Evolutionary conservation across 1,140 invertebrate species (phyloP), one percentile per base, ranked within the genome.

Genomic region (Brachionus manjavacas): DNA sequence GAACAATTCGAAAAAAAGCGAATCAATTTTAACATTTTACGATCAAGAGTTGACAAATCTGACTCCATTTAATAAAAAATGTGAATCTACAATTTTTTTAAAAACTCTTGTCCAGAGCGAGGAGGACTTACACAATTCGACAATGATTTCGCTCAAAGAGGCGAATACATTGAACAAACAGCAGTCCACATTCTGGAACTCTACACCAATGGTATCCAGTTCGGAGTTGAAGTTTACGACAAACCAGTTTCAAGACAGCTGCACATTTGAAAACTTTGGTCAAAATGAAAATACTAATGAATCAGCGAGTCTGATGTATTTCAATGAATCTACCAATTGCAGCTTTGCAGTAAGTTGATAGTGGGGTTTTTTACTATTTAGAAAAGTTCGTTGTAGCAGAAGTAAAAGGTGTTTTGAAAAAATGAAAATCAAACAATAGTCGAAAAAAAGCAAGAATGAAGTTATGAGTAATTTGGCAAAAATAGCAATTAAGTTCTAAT

Each of bases 241-340:
- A 4, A 76, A 23, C 14, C 43, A 46, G 20, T 76, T 76, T 28
- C 72, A 46, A 23, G 43, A 76, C 52, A 49, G 23, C 23, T 76
- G 39, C n/a, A 16, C 23, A 49, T 76, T 76, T n/a, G 72, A 76
- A 49, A 76, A 76, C 20, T 76, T 25, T 72, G 35, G 8, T 49
- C 72, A 76, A 3, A 41, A 6, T 20, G 35, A 72, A 20, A 41
- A 41, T 41, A 39, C 68, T n/a, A 72, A 49, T 49, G 20, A 76
- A 35, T 76, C 72, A 28, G 43, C 39, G 6, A 76, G 72, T 49
- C 46, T 76, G 14, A 11, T 76, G 23, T 76, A 76, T 76, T 76
- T 76, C 20, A 76, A 76, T 46, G 43, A 76, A 25, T 76, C 72
- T 23, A 76, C 41, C 7, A 76, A 76, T 49, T 12, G 14, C 23